phyloP scores from a whole-genome alignment of 2,888 invertebrate genomes.

The Tryphoninae sp. region DNA sequence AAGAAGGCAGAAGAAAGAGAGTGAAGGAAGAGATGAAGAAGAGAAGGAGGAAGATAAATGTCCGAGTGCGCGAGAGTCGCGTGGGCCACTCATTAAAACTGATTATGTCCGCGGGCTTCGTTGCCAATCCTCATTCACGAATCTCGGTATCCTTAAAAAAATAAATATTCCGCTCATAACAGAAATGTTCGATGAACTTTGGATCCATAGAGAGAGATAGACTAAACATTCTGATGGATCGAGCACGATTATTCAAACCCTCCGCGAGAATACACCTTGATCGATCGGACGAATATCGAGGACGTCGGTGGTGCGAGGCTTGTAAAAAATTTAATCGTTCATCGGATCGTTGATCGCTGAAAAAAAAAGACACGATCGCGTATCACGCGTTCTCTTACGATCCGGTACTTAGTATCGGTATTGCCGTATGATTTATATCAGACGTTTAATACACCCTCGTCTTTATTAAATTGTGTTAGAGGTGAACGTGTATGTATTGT shows the following conservation, averaged over 20 bases:
- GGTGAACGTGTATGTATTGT: slow-evolving; percentile 24
- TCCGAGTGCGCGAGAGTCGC: slow-evolving; percentile 41
- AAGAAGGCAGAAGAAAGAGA: not conserved
- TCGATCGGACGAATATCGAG: slow-evolving; percentile 34
- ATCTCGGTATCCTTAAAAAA: not conserved
- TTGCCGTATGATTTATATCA: slow-evolving; percentile 16
- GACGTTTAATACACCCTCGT: not conserved
- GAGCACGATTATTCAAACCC: slow-evolving; percentile 36
- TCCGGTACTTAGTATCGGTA: slow-evolving; percentile 22
- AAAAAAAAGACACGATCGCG: slow-evolving; percentile 36
- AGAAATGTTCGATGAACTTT: not conserved
- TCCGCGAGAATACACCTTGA: not conserved
- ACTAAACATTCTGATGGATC: slow-evolving; percentile 4
- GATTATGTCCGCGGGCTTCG: slow-evolving; percentile 33
- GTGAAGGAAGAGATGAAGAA: slow-evolving; percentile 8
- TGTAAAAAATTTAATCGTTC: slow-evolving; percentile 45
- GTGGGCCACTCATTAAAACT: slow-evolving; percentile 58
- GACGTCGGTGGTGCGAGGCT: not conserved
- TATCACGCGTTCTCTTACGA: slow-evolving; percentile 32
- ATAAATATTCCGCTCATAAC: slow-evolving; percentile 2
- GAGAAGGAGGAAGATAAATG: slow-evolving; percentile 31
- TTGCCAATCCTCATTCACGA: slow-evolving; percentile 8
- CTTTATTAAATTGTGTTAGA: slow-evolving; percentile 33
- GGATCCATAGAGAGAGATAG: not conserved
- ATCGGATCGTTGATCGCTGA: not conserved